A percentile compares a stretch with the other conserved stretches of the same genome.
Evolutionary conservation across 1,140 invertebrate genomes (phyloP).

Genomic region (Eumaeus atala): DNA sequence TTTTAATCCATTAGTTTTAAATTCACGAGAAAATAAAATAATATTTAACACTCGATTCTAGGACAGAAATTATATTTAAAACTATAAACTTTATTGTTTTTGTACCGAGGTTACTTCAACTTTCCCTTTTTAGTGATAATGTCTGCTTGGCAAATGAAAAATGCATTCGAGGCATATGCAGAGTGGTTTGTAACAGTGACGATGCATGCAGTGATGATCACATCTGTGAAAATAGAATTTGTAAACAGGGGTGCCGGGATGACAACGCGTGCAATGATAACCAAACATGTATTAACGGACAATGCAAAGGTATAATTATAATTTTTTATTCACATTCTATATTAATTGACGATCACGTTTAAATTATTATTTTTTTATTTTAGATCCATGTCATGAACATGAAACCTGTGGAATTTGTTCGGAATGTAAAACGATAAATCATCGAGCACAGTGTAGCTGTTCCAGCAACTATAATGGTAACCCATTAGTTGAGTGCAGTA

Average conservation of each 20-base stretch:
- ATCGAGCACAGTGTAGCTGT: conserved; percentile 89
- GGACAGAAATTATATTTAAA: too few species aligned
- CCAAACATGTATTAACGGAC: conserved; percentile 87
- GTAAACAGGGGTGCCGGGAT: conserved; percentile 87
- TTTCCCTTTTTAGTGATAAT: conserved; percentile 77
- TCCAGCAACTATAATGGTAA: conserved; percentile 87
- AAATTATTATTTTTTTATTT: conserved; percentile 32
- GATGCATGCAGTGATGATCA: conserved; percentile 84
- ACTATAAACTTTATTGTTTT: neutral
- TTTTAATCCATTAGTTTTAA: too few species aligned
- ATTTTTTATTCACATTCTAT: conserved; percentile 2
- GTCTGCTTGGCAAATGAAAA: conserved; percentile 89
- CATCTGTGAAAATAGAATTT: conserved; percentile 90
- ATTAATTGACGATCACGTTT: neutral
- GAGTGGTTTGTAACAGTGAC: conserved; percentile 89
- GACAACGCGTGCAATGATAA: conserved; percentile 84
- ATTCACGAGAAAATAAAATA: too few species aligned
- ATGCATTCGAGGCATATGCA: conserved; percentile 86
- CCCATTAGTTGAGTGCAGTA: conserved; percentile 82
- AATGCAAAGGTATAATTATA: conserved; percentile 80
- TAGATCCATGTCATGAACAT: conserved; percentile 83
- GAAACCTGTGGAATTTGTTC: conserved; percentile 88
- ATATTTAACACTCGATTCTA: too few species aligned
- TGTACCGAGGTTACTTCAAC: conserved; percentile 6
- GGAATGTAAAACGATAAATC: conserved; percentile 86